Percentiles rank a stretch among this genome's conserved stretches.
Evolutionary conservation across 2,113 vertebrate species (phyloP).

Genomic region (Aphyosemion australe): DNA sequence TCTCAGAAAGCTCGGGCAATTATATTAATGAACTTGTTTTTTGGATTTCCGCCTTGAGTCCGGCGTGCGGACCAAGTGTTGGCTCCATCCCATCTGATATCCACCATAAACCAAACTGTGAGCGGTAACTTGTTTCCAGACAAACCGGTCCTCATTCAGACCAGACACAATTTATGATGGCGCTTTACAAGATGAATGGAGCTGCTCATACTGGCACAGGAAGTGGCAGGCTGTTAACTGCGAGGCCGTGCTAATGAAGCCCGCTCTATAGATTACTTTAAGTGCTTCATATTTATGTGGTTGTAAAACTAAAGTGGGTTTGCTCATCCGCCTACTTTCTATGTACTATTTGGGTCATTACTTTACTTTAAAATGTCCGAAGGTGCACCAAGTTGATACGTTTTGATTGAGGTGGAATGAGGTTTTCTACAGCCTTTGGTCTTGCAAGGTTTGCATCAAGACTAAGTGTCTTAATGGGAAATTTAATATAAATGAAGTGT

Average conservation of each 20-base stretch:
- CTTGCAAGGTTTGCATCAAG: neutral
- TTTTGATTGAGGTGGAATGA: neutral
- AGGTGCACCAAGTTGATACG: neutral
- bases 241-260: neutral
- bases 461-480: neutral
- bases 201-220: neutral
- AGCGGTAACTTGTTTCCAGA: neutral
- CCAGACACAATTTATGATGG: neutral
- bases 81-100: neutral
- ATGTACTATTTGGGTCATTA: slow-evolving; percentile 2
- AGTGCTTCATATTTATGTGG: slow-evolving; percentile 21
- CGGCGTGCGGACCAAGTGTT: too few species aligned
- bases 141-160: neutral
- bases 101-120: neutral
- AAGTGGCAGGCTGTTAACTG: slow-evolving; percentile 1
- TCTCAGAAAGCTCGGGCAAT: too few species aligned
- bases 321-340: neutral
- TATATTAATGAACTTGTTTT: too few species aligned
- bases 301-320: neutral
- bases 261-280: neutral
- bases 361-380: neutral
- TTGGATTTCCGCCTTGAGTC: too few species aligned
- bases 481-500: neutral
- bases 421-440: neutral
- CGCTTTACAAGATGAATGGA: neutral